phyloP scores from a whole-genome alignment of 2,113 vertebrate genomes.

The Alethe diademata region DNA sequence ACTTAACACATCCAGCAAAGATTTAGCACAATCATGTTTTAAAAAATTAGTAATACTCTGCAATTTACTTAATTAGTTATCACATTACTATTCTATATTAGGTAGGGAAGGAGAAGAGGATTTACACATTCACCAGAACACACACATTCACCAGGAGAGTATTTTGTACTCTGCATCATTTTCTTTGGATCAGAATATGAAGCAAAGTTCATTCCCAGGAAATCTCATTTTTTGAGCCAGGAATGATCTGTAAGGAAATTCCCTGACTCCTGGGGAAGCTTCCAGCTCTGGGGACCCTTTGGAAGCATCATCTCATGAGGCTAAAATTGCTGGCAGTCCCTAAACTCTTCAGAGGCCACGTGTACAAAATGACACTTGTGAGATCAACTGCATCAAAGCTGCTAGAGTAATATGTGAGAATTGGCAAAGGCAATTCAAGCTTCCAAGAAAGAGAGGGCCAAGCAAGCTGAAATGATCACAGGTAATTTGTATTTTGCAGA shows the following conservation, averaged over 20 bases:
- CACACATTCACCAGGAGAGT: background rate
- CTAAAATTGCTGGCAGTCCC: background rate
- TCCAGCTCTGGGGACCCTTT: background rate
- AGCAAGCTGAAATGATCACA: background rate
- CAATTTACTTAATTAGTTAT: slow-evolving; percentile 61
- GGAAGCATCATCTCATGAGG: background rate
- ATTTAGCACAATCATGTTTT: slow-evolving; percentile 53
- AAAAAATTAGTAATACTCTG: slow-evolving; percentile 55
- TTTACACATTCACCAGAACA: background rate
- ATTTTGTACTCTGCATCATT: background rate
- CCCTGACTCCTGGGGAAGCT: background rate
- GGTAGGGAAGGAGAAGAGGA: background rate
- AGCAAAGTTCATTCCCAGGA: background rate
- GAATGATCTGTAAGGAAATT: background rate
- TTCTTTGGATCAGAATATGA: background rate
- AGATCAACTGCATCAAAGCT: background rate
- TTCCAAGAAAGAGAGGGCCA: background rate
- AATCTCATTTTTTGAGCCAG: background rate
- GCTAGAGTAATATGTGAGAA: background rate
- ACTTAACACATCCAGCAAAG: slow-evolving; percentile 39
- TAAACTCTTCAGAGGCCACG: background rate
- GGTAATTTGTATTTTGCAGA: background rate
- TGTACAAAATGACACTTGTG: background rate
- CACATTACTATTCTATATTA: slow-evolving; percentile 24
- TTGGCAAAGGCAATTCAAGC: background rate